Percentiles rank a stretch among this genome's conserved stretches.
Conservation (phyloP, 1,140 invertebrate species). For the Cydia amplana region DNA sequence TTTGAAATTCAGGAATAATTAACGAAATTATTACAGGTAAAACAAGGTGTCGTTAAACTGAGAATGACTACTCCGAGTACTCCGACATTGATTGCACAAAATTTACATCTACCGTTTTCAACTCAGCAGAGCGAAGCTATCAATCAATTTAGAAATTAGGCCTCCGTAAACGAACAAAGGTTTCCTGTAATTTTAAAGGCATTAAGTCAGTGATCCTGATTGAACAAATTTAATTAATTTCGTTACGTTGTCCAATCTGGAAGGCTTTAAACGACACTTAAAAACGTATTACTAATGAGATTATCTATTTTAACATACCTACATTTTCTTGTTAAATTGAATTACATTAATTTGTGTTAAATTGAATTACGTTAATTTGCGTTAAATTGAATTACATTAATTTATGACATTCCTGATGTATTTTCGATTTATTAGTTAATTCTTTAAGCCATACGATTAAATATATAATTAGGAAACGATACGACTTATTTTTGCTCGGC, state of each 20-base stretch:
- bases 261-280: conserved; percentile 1
- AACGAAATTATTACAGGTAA: not conserved
- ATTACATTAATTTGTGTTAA: too few relatives aligned
- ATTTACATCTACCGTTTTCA: not conserved
- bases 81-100: conserved; percentile 3
- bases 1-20: too few relatives aligned
- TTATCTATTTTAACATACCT: conserved; percentile 34
- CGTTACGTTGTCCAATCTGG: conserved; percentile 9
- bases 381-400: too few relatives aligned
- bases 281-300: conserved; percentile 42
- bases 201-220: conserved; percentile 29
- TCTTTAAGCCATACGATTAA: too few relatives aligned
- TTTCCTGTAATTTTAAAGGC: conserved; percentile 31
- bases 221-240: conserved; percentile 33
- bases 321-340: not conserved
- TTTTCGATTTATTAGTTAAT: too few relatives aligned
- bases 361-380: too few relatives aligned
- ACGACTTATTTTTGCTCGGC: too few relatives aligned
- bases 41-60: not conserved
- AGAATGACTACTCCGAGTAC: not conserved
- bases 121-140: not conserved
- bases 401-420: too few relatives aligned
- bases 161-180: conserved; percentile 23
- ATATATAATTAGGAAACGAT: too few relatives aligned
- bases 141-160: conserved; percentile 29